phyloP scores from a whole-genome alignment of 1,140 invertebrate species.

The Orius insidiosus region DNA sequence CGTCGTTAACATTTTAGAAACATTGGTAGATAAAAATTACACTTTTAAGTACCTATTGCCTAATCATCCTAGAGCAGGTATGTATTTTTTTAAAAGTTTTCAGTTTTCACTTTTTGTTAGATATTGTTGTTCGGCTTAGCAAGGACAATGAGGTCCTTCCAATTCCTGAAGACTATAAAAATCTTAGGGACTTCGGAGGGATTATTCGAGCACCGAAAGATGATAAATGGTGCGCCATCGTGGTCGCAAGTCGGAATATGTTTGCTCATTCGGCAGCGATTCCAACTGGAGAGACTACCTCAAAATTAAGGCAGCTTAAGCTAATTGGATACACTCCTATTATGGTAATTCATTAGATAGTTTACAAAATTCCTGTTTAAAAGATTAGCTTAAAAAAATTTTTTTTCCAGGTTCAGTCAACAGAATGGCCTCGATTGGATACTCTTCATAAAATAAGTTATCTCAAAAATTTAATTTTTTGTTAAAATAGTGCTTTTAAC shows the following conservation, averaged over 20 bases:
- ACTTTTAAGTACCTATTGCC: slow-evolving; percentile 8
- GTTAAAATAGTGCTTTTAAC: too few species aligned
- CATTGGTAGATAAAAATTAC: not conserved
- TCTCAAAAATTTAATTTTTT: too few species aligned
- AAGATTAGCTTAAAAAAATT: too few species aligned
- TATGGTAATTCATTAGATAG: slow-evolving; percentile 2
- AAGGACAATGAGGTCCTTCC: slow-evolving; percentile 6
- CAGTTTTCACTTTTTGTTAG: not conserved
- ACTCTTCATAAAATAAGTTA: too few species aligned
- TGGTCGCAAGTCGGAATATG: slow-evolving; percentile 1
- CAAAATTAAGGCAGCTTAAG: slow-evolving; percentile 6
- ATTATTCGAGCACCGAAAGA: not conserved
- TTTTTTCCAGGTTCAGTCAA: too few species aligned
- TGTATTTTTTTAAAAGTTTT: not conserved
- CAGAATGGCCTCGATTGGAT: too few species aligned
- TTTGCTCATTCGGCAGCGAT: not conserved
- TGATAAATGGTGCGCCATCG: not conserved
- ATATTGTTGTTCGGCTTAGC: slow-evolving; percentile 1
- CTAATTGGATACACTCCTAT: not conserved
- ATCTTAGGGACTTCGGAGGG: slow-evolving; percentile 1
- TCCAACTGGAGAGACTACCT: not conserved
- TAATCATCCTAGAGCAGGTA: slow-evolving; percentile 8
- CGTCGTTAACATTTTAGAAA: not conserved
- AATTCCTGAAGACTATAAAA: not conserved
- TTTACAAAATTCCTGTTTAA: too few species aligned